Evolutionary conservation across 2,888 invertebrate species (phyloP), one percentile per base, ranked within the genome.

Genomic region (Ptychoptera albimana): DNA sequence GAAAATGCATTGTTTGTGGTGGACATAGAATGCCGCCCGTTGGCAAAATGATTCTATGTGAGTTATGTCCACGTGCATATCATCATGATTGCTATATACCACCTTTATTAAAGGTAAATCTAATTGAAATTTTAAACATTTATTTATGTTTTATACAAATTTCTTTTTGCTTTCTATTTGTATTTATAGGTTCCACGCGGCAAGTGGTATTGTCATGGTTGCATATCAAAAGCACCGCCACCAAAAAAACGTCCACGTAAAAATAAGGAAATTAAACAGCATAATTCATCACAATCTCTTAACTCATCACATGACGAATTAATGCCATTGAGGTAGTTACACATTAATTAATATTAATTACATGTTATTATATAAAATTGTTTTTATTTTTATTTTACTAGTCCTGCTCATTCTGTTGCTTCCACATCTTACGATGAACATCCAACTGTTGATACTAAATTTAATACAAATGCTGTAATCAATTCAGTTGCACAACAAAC

Each of bases 1-100:
- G 88, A 46, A 88, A 89, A 59, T 96, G 96, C 69, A 84, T 94
- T 51, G 89, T 94, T 48, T 97, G 96, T 64, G 93, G 94, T 34
- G 75, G 74, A 13, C 77, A 77, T 55, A 71, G 75, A 50, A 69
- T 69, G 29, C 60, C 66, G 37, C 71, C 73, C 1, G 58, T 62
- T 36, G 70, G 70, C 42, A 71, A 77, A 50, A 74, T 93, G 60
- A 77, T 92, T 39, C 76, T 82, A 42, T 96, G 94, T 63, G 88
- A 92, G 60, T 69, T 86, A 45, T 96, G 96, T 64, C 85, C 87
- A 4, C 74, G 91, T 44, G 87, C 89, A 43, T 91, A 88, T 68
- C 94, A 96, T 62, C 82, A 84, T 50, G 91, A 91, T 65, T 96
- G 96, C 63, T 79, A 92, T 58, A 84, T 85, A 61, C 93, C 93